A percentile compares a stretch with the other conserved stretches of the same genome.
phyloP scores from a whole-genome alignment of 2,888 invertebrate genomes.

The Beris chalybata region DNA sequence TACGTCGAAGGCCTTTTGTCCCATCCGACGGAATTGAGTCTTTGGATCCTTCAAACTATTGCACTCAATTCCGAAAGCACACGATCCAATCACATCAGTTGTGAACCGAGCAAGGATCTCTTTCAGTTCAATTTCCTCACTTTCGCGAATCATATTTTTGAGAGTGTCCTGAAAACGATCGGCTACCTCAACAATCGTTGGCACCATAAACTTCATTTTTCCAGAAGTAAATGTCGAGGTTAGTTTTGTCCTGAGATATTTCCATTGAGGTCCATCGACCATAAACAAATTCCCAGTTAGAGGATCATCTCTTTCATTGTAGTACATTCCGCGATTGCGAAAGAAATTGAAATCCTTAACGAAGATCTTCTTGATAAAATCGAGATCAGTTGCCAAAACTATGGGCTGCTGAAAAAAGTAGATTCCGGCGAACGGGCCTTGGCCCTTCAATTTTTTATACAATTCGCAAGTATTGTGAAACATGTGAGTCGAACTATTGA shows the following conservation, averaged over 20 bases:
- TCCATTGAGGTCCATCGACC: conserved; percentile 57
- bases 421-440: conserved; percentile 38
- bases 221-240: conserved; percentile 59
- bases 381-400: conserved; percentile 41
- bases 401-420: conserved; percentile 22
- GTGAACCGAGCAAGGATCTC: conserved; percentile 56
- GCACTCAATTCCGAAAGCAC: conserved; percentile 58
- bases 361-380: conserved; percentile 46
- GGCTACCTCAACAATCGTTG: conserved; percentile 42
- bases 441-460: conserved; percentile 41
- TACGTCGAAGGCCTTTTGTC: conserved; percentile 41
- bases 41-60: conserved; percentile 55
- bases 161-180: conserved; percentile 41
- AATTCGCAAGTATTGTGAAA: conserved; percentile 35
- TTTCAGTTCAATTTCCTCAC: conserved; percentile 51
- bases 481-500: conserved; percentile 14
- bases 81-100: conserved; percentile 59
- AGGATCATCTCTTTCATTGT: conserved; percentile 53
- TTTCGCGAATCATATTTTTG: conserved; percentile 33
- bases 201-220: conserved; percentile 54
- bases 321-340: conserved; percentile 50
- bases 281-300: conserved; percentile 52
- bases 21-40: conserved; percentile 51
- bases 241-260: conserved; percentile 54
- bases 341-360: conserved; percentile 55